These are phyloP conservation scores for Leguminivora glycinivorella DNA, from an alignment of 1,140 invertebrate species.

Conservation along the genomic window DNA sequence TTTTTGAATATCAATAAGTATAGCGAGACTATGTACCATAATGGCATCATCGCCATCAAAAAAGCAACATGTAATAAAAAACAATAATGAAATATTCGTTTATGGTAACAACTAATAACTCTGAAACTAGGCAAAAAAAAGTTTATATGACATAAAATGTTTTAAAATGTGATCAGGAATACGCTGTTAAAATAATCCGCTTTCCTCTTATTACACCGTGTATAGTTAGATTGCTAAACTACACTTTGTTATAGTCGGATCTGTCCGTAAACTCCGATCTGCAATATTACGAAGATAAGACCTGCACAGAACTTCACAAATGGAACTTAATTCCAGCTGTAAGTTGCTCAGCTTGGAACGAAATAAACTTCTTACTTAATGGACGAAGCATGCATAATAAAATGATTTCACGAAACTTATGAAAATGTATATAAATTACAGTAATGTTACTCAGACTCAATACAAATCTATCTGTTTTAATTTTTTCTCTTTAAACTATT, in stretches of 20 bases:
- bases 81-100: too few relatives aligned
- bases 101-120: too few relatives aligned
- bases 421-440: background rate
- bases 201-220: background rate
- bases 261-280: slow-evolving; percentile 15
- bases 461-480: background rate
- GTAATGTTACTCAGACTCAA: background rate
- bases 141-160: too few relatives aligned
- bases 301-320: slow-evolving; percentile 16
- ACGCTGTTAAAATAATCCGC: too few relatives aligned
- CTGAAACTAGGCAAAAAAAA: too few relatives aligned
- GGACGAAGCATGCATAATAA: slow-evolving; percentile 32
- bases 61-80: too few relatives aligned
- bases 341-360: slow-evolving; percentile 37
- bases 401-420: slow-evolving; percentile 15
- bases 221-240: slow-evolving; percentile 1
- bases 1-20: too few relatives aligned
- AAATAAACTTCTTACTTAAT: slow-evolving; percentile 40
- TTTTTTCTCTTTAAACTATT: too few relatives aligned
- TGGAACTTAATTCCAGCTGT: slow-evolving; percentile 30
- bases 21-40: too few relatives aligned
- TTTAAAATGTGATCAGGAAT: too few relatives aligned
- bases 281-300: slow-evolving; percentile 20
- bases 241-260: slow-evolving; percentile 14
- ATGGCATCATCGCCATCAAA: too few relatives aligned